Conservation (phyloP, 2,113 vertebrate species). For the Vidua chalybeata region DNA sequence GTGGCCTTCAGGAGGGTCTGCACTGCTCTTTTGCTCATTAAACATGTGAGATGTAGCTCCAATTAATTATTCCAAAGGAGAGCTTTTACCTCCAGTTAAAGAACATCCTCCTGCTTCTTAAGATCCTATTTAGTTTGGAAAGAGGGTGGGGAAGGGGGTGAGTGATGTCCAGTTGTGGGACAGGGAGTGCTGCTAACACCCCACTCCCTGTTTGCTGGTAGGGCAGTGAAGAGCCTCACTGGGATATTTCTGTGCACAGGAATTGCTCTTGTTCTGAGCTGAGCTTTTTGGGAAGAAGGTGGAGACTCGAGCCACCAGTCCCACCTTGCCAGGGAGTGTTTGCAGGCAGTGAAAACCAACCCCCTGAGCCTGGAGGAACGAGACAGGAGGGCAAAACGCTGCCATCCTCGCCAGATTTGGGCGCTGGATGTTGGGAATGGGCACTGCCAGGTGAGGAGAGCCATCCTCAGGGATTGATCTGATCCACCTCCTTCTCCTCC, state of each 20-base stretch:
- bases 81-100: background rate
- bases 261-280: fast-evolving
- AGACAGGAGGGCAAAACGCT: background rate
- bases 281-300: background rate
- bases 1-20: background rate
- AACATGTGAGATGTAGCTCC: fast-evolving
- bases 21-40: background rate
- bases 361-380: background rate
- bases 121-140: background rate
- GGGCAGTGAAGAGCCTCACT: background rate
- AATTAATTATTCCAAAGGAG: background rate
- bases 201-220: background rate
- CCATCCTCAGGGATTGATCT: background rate
- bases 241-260: background rate
- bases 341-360: background rate
- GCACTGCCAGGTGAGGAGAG: background rate
- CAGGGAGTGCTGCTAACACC: background rate
- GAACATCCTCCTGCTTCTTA: background rate
- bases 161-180: background rate
- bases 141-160: background rate
- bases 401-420: background rate
- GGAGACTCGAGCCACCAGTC: background rate
- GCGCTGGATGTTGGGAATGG: background rate
- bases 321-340: background rate
- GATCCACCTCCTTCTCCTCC: background rate